phyloP scores from a whole-genome alignment of 92 coral and sea anemone genomes.

The Porites lobata region DNA sequence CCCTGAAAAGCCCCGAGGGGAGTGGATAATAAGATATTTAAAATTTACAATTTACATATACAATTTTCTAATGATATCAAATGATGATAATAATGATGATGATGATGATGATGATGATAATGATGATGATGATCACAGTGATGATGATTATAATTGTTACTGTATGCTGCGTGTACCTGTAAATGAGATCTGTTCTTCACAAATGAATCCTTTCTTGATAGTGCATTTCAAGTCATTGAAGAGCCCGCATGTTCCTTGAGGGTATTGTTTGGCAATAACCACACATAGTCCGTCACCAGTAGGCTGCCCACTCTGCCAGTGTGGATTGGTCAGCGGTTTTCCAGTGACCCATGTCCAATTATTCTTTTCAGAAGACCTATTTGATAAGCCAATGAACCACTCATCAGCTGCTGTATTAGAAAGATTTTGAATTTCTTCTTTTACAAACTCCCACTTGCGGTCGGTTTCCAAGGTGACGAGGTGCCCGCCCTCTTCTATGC shows the following conservation, averaged over 20 bases:
- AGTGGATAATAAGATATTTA: no score
- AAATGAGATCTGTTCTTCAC: constrained; percentile 30
- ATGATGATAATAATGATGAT: no score
- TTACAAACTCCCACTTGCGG: constrained; percentile 68
- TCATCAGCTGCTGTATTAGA: constrained; percentile 51
- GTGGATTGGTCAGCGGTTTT: constrained; percentile 44
- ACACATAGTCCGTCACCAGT: constrained; percentile 73
- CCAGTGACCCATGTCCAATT: constrained; percentile 77
- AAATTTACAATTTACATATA: no score
- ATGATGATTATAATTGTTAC: not conserved
- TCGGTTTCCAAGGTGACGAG: constrained; percentile 72
- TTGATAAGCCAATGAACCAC: constrained; percentile 68
- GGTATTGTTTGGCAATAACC: constrained; percentile 64
- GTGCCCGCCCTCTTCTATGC: constrained; percentile 52
- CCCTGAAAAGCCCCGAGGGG: no score
- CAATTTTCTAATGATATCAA: no score
- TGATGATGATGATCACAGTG: no score
- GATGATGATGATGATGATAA: no score
- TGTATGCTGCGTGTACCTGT: not conserved
- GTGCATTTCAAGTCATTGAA: constrained; percentile 70
- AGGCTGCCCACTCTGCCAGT: constrained; percentile 68
- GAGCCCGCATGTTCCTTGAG: constrained; percentile 32
- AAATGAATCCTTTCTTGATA: constrained; percentile 63
- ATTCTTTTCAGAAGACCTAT: not conserved
- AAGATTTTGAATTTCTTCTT: constrained; percentile 66